phyloP scores from a whole-genome alignment of 2,113 vertebrate genomes.

The Panthera uncia region DNA sequence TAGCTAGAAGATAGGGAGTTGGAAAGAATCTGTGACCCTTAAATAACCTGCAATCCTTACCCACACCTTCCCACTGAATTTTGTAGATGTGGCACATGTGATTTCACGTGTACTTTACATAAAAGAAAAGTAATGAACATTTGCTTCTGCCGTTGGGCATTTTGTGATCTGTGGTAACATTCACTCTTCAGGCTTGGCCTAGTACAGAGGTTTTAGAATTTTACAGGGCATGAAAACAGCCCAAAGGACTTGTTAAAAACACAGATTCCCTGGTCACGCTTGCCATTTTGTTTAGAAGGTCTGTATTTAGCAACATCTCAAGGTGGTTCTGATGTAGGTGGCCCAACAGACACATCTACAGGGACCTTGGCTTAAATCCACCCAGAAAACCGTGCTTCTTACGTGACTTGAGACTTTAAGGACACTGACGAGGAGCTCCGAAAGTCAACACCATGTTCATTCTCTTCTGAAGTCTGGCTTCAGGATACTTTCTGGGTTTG shows the following conservation, averaged over 20 bases:
- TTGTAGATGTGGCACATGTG: background rate
- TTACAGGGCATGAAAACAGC: background rate
- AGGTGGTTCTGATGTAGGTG: background rate
- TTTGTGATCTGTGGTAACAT: background rate
- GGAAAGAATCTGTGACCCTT: background rate
- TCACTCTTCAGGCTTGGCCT: background rate
- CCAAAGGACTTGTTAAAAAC: background rate
- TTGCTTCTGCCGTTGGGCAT: background rate
- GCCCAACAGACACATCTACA: background rate
- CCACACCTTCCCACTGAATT: background rate
- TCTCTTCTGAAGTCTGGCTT: slow-evolving; percentile 18
- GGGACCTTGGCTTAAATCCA: background rate
- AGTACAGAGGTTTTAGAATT: background rate
- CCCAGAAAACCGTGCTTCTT: background rate
- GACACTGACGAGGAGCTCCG: background rate
- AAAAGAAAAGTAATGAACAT: background rate
- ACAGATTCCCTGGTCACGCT: background rate
- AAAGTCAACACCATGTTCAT: background rate
- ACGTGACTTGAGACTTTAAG: background rate
- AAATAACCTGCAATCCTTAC: background rate
- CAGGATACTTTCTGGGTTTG: background rate
- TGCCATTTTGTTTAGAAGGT: background rate
- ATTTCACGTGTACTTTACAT: background rate
- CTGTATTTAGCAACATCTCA: background rate
- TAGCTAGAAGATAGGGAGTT: background rate